Base-by-base conservation (phyloP, 2,888 invertebrate species). In the Geotrupes spiniger region DNA sequence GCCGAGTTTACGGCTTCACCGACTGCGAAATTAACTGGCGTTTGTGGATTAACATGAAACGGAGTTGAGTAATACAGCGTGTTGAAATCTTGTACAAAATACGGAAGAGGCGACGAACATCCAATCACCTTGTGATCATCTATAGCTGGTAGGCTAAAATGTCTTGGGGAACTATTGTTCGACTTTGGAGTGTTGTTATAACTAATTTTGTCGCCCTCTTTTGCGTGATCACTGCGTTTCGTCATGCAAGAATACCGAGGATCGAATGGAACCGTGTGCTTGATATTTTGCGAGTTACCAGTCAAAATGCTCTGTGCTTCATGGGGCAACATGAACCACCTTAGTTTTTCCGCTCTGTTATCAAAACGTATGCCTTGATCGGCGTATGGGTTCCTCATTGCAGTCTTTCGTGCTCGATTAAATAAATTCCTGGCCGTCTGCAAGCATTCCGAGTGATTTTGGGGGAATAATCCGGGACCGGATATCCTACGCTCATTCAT, bases 261-360 rank as follows among this genome's bases (percentile, higher is more conserved):
- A 66, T 85, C 83, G 64, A 88, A 88, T 47, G 88, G 88, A 56
- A 87, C 84, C 56, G 81, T 80, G 49, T 87, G 86, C 72, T 87
- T 87, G 5, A 88, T 87, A 63, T 86, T 87, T 46, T 81, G 84
- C 29, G 86, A 86, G 61, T 83, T 81, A 12, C 87, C 87, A 1
- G 87, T 75, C 1, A 89, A 72, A 26, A 89, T 77, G 57, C 85
- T 83, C 63, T 89, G 86, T 0, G 92, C 92, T 75, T 94, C 93
- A 65, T 87, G 86, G 0, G 92, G 92, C 42, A 93, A 71, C 80
- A 93, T 84, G 72, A 92, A 94, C 93, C 93, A 94, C 52, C 92
- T 78, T 9, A 92, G 74, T 43, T 80, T 78, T 56, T 86, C 83
- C 33, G 85, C 81, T 36, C 83, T 77, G 9, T 78, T 76, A 60